Conservation (phyloP, 2,113 vertebrate species). For the Bubalus kerabau region DNA sequence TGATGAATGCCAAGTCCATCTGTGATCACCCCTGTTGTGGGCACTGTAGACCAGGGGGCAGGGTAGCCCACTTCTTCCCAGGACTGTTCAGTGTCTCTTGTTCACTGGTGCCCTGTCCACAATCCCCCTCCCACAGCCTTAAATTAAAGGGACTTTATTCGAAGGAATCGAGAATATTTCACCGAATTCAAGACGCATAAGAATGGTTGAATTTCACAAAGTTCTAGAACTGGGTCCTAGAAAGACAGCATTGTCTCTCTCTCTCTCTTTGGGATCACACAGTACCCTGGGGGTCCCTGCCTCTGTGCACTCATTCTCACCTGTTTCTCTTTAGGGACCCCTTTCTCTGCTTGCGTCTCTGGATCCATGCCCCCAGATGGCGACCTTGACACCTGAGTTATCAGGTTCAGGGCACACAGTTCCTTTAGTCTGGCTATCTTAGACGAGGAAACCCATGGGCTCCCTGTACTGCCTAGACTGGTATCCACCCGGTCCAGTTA, state of each 20-base stretch:
- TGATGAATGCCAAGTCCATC: not conserved
- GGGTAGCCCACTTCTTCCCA: not conserved
- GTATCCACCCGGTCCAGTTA: not conserved
- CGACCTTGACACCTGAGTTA: not conserved
- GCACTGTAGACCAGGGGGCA: rapidly evolving
- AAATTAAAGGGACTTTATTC: not conserved
- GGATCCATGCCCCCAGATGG: not conserved
- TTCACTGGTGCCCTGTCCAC: not conserved
- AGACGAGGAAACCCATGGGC: not conserved
- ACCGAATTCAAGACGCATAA: not conserved
- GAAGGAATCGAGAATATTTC: not conserved
- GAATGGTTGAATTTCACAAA: not conserved
- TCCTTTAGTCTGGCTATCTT: not conserved
- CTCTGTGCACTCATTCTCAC: not conserved
- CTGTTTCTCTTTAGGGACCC: not conserved
- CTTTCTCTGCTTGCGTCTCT: not conserved
- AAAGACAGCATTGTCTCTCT: not conserved
- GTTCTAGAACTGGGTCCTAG: not conserved
- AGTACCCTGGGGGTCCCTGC: not conserved
- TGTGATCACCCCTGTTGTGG: not conserved
- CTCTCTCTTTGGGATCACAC: not conserved
- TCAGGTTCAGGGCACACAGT: not conserved
- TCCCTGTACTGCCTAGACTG: not conserved
- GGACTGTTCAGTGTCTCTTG: not conserved
- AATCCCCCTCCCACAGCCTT: not conserved